Evolutionary conservation across 2,797 vertebrate species (phyloP).

Genomic region (Dendrocincla fuliginosa): DNA sequence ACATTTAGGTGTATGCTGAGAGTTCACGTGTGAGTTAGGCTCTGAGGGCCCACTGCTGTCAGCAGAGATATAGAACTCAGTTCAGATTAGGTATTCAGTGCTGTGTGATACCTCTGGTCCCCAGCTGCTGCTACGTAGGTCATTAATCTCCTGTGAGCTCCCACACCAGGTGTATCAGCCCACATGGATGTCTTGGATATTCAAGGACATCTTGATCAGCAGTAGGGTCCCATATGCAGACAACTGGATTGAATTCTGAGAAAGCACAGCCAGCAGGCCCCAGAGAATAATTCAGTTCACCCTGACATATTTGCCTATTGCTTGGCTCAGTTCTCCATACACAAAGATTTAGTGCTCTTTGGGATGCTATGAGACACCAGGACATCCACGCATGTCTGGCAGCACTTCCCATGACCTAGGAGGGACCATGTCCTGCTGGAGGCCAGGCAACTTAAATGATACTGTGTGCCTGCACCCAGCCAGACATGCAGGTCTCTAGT

Average conservation of each 20-base stretch:
- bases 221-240: neutral
- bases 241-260: neutral
- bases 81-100: neutral
- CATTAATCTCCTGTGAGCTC: neutral
- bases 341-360: neutral
- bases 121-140: neutral
- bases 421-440: neutral
- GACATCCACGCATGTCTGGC: accelerated
- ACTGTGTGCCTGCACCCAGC: neutral
- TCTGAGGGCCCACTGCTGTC: neutral
- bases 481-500: neutral
- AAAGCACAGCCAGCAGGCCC: neutral
- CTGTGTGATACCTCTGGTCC: neutral
- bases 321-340: neutral
- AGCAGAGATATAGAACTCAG: neutral
- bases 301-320: neutral
- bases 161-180: neutral
- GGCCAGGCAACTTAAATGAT: neutral
- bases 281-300: neutral
- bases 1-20: neutral
- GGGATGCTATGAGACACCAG: neutral
- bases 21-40: neutral
- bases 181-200: neutral
- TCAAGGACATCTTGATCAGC: neutral
- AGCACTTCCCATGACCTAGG: accelerated